These are phyloP conservation scores for Corynorhinus townsendii DNA, from an alignment of 2,113 vertebrate genomes.

Conservation along the genomic window DNA sequence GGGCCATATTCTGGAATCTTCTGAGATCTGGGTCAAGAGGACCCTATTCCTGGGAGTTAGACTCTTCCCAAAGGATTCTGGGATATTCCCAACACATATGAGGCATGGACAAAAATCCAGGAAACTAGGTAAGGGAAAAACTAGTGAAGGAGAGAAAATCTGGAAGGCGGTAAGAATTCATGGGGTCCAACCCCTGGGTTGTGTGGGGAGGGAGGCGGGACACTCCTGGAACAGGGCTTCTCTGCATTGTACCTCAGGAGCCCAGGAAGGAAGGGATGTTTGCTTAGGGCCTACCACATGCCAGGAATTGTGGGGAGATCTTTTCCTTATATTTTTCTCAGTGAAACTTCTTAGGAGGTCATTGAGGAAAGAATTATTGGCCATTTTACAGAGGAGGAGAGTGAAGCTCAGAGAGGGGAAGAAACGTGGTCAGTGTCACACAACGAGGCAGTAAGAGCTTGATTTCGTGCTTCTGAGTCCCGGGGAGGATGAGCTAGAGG, in stretches of 20 bases:
- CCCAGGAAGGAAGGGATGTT: neutral
- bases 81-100: neutral
- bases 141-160: neutral
- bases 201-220: neutral
- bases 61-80: neutral
- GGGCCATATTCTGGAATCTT: neutral
- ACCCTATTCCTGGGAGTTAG: neutral
- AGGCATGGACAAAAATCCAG: neutral
- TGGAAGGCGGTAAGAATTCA: neutral
- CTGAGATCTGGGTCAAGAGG: neutral
- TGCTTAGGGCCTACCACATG: neutral
- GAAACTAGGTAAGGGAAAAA: neutral
- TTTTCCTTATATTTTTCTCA: neutral
- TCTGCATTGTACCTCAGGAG: neutral
- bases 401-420: neutral
- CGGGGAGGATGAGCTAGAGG: neutral
- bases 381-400: neutral
- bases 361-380: neutral
- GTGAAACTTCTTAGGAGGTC: neutral
- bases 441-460: neutral
- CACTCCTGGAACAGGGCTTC: neutral
- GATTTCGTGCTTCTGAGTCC: neutral
- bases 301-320: neutral
- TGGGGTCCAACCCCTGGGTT: neutral
- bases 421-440: neutral